Conservation (phyloP, 2,888 invertebrate genomes). For the Cataglyphis livida region DNA sequence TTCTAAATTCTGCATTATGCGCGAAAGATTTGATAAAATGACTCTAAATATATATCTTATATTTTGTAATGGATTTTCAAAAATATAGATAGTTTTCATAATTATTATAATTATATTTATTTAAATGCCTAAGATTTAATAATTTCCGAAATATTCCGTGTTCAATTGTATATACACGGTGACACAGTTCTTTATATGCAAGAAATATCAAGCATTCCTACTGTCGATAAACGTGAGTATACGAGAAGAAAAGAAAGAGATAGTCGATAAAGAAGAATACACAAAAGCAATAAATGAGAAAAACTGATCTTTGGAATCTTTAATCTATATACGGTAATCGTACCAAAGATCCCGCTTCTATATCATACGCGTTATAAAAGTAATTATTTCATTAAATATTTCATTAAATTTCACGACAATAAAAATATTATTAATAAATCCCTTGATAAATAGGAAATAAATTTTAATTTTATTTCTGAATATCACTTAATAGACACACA, state of each 20-base stretch:
- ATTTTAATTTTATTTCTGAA: not conserved
- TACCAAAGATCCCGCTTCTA: not conserved
- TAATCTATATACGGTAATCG: not conserved
- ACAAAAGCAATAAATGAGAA: slow-evolving; percentile 4
- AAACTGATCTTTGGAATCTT: not conserved
- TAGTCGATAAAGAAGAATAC: slow-evolving; percentile 40
- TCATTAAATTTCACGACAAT: not conserved
- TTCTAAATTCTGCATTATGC: not conserved
- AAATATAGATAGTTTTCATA: not conserved
- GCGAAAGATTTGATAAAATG: not conserved
- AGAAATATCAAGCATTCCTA: slow-evolving; percentile 29
- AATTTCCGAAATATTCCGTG: not conserved
- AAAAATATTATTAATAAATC: not conserved
- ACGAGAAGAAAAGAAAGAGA: slow-evolving; percentile 14
- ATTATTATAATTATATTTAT: not conserved
- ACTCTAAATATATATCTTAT: not conserved
- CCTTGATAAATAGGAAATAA: not conserved
- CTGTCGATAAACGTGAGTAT: slow-evolving; percentile 39
- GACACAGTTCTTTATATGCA: slow-evolving; percentile 34
- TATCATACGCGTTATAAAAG: not conserved
- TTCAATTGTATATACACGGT: slow-evolving; percentile 7
- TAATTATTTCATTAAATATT: not conserved
- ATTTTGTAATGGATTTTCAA: not conserved
- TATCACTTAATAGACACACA: not conserved
- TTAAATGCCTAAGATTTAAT: not conserved